phyloP scores from a whole-genome alignment of 2,888 invertebrate species.

The Polyommatus iphigenia region DNA sequence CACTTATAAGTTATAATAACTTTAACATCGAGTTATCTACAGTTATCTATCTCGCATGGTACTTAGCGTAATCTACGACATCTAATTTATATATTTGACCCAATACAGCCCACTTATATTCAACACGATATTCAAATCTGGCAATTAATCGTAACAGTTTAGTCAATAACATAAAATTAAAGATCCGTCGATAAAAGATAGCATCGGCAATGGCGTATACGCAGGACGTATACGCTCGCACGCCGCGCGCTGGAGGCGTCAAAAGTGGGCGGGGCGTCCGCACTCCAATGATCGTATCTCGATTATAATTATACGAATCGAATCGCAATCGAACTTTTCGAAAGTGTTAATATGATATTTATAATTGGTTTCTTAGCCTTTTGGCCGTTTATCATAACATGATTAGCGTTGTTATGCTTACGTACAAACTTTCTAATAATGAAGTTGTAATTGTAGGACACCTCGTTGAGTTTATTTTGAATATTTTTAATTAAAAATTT shows the following conservation, averaged over 20 bases:
- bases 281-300: slow-evolving; percentile 73
- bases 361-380: slow-evolving; percentile 20
- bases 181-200: slow-evolving; percentile 37
- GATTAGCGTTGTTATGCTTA: neutral
- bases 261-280: slow-evolving; percentile 76
- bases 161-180: slow-evolving; percentile 43
- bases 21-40: neutral
- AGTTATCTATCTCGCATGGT: neutral
- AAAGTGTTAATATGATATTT: slow-evolving; percentile 29
- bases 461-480: neutral
- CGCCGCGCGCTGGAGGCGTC: slow-evolving; percentile 68
- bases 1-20: neutral
- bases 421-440: neutral
- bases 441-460: neutral
- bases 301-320: slow-evolving; percentile 79
- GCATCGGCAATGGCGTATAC: slow-evolving; percentile 59
- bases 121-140: slow-evolving; percentile 26
- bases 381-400: slow-evolving; percentile 25
- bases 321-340: slow-evolving; percentile 41
- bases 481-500: neutral
- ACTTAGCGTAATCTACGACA: neutral
- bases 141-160: slow-evolving; percentile 30
- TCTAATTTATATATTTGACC: slow-evolving; percentile 20
- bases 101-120: slow-evolving; percentile 14
- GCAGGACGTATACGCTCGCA: slow-evolving; percentile 45